Evolutionary conservation across 53 echinoderm and acorn worm genomes (phyloP).

Genomic region (Zoroaster sp.): DNA sequence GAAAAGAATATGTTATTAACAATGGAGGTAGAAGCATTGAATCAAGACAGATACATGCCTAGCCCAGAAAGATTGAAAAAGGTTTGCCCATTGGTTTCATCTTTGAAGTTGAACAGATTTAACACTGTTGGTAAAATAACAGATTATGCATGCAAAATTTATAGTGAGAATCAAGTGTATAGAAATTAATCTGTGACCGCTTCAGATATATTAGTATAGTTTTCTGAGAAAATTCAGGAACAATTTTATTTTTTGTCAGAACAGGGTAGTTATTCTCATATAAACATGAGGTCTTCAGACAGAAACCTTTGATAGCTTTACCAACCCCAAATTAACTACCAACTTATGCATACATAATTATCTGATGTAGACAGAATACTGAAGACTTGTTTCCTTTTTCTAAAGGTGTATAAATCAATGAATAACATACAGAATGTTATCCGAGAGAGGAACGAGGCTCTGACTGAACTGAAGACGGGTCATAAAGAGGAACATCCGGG

Average conservation of each 20-base stretch:
- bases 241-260: too few relatives aligned
- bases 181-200: too few relatives aligned
- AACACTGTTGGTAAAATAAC: too few relatives aligned
- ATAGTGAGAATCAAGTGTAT: too few relatives aligned
- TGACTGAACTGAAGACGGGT: conserved; percentile 79
- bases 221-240: too few relatives aligned
- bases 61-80: conserved; percentile 77
- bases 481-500: conserved; percentile 82
- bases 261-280: too few relatives aligned
- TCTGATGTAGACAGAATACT: background rate
- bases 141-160: too few relatives aligned
- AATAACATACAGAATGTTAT: conserved; percentile 72
- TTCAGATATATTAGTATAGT: too few relatives aligned
- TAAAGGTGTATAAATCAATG: conserved; percentile 87
- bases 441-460: conserved; percentile 77
- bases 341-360: too few relatives aligned
- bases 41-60: conserved; percentile 72
- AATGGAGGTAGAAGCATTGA: conserved; percentile 78
- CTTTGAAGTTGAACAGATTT: background rate
- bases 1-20: conserved; percentile 90
- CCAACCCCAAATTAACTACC: too few relatives aligned
- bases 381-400: background rate
- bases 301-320: too few relatives aligned
- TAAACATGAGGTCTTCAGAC: too few relatives aligned
- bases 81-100: conserved; percentile 17